Base-by-base conservation (phyloP, 2,797 vertebrate genomes). In the Chrosomus eos region DNA sequence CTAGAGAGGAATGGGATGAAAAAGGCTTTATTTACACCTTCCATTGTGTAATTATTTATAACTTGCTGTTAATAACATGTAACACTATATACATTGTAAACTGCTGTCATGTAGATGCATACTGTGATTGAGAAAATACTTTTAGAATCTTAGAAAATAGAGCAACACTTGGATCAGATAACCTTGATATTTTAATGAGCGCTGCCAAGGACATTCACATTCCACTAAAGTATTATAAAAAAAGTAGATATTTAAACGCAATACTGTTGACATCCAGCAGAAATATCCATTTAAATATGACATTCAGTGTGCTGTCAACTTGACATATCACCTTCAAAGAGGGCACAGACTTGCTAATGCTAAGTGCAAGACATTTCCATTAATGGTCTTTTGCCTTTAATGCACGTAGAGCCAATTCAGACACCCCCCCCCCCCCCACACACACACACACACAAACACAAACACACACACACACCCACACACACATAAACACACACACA, bases 291-390 rank as follows among this genome's bases (percentile, higher is more conserved):
- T 31, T 1, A 64, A 38, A 78, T 45, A 64, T 7, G 10, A 78
- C 9, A 13, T 43, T 31, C 3, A 78, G 5, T 28, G n/a, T 43
- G n/a, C 36, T 53, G 43, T 67, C 43, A 51, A 62, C n/a, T 26
- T 80, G 21, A 68, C 28, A 80, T 19, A 36, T 80, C 13, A 68
- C 19, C 21, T 68, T 80, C 64, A 60, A 72, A 45, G 26, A 14
- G 16, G 10, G 8, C 58, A 60, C 21, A 43, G 33, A 43, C 26
- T 43, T 48, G 62, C 48, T 26, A 36, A 48, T 16, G 28, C 60
- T 66, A 36, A 43, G 58, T 64, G n/a, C 14, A 78, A 36, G 28
- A n/a, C 36, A 66, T 80, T 51, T 9, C 26, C 45, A 81, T 18
- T 70, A 28, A 28, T 26, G 48, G 7, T 36, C 10, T 71, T 43